These are phyloP conservation scores for Euphydryas editha DNA, from an alignment of 2,888 invertebrate genomes.

Conservation along the genomic window DNA sequence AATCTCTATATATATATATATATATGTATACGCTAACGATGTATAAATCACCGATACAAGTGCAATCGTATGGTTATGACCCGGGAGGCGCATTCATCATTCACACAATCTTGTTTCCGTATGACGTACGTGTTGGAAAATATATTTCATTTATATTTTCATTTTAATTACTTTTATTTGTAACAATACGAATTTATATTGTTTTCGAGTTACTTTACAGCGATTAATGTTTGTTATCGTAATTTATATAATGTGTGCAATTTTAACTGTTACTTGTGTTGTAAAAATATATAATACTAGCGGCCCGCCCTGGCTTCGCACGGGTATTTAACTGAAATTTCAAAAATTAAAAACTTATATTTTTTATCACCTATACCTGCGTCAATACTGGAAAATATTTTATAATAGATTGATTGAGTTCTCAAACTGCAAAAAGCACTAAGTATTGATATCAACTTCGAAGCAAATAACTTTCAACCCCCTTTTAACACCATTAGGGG, in stretches of 20 bases:
- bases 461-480: no score
- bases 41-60: conserved; percentile 38
- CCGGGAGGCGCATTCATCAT: conserved; percentile 66
- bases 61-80: conserved; percentile 52
- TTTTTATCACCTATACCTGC: no score
- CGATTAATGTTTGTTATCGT: background rate
- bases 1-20: conserved; percentile 17
- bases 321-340: no score
- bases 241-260: background rate
- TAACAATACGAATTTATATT: background rate
- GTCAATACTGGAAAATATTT: no score
- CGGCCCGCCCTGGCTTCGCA: no score
- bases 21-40: conserved; percentile 29
- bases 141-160: conserved; percentile 58
- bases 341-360: no score
- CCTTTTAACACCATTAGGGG: no score
- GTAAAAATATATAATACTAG: no score
- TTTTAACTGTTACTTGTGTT: no score
- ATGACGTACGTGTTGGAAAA: conserved; percentile 61
- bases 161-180: conserved; percentile 39
- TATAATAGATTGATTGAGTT: no score
- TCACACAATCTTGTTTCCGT: conserved; percentile 65
- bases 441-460: no score
- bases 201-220: conserved; percentile 1
- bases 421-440: no score